A percentile compares a stretch with the other conserved stretches of the same genome.
These are phyloP conservation scores for Hyperoplus immaculatus DNA, from an alignment of 2,797 vertebrate species.

Conservation along the genomic window DNA sequence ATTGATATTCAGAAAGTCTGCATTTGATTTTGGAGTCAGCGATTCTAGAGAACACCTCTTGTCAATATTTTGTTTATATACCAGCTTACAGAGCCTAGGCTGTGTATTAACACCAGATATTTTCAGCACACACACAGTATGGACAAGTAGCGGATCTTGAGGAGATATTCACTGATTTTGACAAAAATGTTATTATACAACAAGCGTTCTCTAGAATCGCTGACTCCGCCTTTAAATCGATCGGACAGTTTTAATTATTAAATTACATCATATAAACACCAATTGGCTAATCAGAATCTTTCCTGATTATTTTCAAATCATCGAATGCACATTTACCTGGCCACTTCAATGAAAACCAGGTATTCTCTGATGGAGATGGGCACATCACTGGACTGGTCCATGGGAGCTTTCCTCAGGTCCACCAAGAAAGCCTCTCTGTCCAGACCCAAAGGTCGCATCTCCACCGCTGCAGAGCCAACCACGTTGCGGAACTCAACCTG, in stretches of 20 bases:
- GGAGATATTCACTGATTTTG: no score
- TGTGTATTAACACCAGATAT: no score
- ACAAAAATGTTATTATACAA: no score
- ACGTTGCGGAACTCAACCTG: constrained; percentile 70
- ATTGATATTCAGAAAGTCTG: neutral
- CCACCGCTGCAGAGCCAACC: constrained; percentile 68
- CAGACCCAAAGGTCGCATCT: constrained; percentile 77
- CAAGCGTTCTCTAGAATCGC: no score
- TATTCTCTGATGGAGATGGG: constrained; percentile 82
- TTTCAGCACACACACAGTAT: no score
- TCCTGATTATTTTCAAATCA: neutral
- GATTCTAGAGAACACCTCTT: no score
- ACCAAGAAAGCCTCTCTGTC: constrained; percentile 80
- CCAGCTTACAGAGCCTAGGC: no score
- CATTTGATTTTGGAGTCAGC: no score
- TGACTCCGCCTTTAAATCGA: no score
- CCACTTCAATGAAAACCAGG: constrained; percentile 84
- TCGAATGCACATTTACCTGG: constrained; percentile 76
- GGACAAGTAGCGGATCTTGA: no score
- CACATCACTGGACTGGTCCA: constrained; percentile 56
- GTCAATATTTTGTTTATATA: no score
- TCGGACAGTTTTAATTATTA: neutral
- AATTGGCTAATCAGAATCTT: neutral
- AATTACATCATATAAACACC: neutral
- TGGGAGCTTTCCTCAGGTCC: constrained; percentile 80